Evolutionary conservation across 2,113 vertebrate species (phyloP), one percentile per base, ranked within the genome.

Genomic region (Syrmaticus mikado): DNA sequence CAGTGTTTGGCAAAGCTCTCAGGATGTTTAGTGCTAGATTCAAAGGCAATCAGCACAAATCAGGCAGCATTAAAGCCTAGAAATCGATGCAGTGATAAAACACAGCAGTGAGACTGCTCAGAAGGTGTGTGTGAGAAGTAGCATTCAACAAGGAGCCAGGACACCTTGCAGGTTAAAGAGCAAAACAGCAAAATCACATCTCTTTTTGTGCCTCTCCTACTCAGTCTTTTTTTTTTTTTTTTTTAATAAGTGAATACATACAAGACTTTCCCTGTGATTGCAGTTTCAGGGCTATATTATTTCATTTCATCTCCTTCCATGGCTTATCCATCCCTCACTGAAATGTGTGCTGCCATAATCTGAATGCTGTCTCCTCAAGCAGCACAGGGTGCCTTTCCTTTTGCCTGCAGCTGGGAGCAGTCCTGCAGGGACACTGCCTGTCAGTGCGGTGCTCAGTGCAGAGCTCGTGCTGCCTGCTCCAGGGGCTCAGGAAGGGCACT

Each of bases 341-440:
- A 82, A 82, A 70, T 0, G 0, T 38, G 25, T 1, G 1, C 50
- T 71, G 55, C 45, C 41, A 8, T 48, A 70, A 77, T 52, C 55
- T 46, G 32, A 2, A 71, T 38, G 40, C 30, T n/a, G 34, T 66
- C 36, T 86, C 46, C 16, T 5, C 53, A 55, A 16, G 53, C 5
- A 8, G 53, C 64, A 50, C 40, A 70, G 72, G 64, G 50, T 80
- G 13, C 22, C 90, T 90, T 93, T 32, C 78, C 22, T 57, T 94
- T 74, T 38, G 22, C 87, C 87, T 77, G 82, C 82, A 94, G 90
- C 90, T 92, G 88, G 1, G 0, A 83, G 80, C 73, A 78, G 82
- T 92, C 93, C 92, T 83, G 62, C 66, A 64, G 93, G 76, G 91
- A 94, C 82, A 65, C 65, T 91, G 89, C 89, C 74, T 91, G 85